Evolutionary conservation across 2,888 invertebrate genomes (phyloP), one percentile per base, ranked within the genome.

Genomic region (Anthoptus insignis): DNA sequence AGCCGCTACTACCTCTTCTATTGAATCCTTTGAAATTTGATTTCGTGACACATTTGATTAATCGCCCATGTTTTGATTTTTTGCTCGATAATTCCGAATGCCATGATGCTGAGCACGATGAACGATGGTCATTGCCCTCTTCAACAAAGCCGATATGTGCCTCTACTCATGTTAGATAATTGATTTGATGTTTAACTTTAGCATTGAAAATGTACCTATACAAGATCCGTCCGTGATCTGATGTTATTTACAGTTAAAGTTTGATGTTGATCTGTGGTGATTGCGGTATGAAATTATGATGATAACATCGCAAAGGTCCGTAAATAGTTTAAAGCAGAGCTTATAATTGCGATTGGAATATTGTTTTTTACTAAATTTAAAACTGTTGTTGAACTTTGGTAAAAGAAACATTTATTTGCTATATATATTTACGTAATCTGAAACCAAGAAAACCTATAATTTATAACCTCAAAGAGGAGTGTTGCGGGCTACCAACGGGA

Each of bases 41-140:
- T 63, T 63, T 63, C 56, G 63, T 63, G 63, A 57, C 50, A 57
- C 63, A 57, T 56, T 50, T 64, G 63, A 64, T 64, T 57, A 54
- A 64, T 64, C 56, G 57, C 49, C 16, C 54, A 49, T 56, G 63
- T 39, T 57, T 24, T 64, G 61, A 37, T 64, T 57, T 64, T 64
- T 64, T 64, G 57, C 22, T 57, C 29, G 29, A 64, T 57, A 49
- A 57, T 22, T 57, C 54, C 39, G 49, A 56, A 22, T 49, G 21
- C 45, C 22, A 45, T 22, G 37, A n/a, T n/a, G n/a, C n/a, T n/a
- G n/a, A n/a, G n/a, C n/a, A n/a, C 27, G 24, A 34, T 54, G 14
- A 56, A 3, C 37, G 24, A 49, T 37, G 63, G 49, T 14, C 63
- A 19, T 50, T 64, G 63, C 56, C 63, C 57, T n/a, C 57, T 39